These are phyloP conservation scores for Alexandromys fortis DNA, from an alignment of 2,113 vertebrate genomes.

Conservation along the genomic window DNA sequence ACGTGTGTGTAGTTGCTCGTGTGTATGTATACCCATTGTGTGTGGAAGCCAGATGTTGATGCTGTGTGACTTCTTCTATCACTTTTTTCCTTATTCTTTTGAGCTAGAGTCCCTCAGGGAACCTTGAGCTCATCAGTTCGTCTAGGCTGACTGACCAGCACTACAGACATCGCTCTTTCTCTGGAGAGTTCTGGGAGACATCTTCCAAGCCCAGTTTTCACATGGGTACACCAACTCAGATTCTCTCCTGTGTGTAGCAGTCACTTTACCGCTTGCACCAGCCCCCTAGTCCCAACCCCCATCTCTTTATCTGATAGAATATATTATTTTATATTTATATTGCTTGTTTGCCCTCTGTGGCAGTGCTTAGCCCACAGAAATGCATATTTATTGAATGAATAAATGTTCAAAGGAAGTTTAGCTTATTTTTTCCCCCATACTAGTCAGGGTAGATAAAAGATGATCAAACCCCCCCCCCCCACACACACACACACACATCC, in stretches of 20 bases:
- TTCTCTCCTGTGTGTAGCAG: neutral
- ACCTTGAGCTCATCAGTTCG: neutral
- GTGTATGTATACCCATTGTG: neutral
- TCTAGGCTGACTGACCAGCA: neutral
- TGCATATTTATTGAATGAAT: constrained; percentile 50
- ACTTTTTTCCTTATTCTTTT: neutral
- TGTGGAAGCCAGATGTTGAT: neutral
- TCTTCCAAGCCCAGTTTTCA: neutral
- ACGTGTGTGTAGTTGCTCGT: neutral
- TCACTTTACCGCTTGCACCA: too few species aligned
- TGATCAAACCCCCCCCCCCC: neutral
- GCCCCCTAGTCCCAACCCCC: neutral
- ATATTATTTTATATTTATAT: neutral
- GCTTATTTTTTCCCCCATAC: neutral
- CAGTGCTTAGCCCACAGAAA: constrained; percentile 28
- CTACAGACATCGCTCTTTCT: neutral
- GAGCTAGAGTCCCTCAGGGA: neutral
- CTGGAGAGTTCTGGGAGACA: too few species aligned
- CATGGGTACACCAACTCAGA: neutral
- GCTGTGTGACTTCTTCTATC: neutral
- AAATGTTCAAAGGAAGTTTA: neutral
- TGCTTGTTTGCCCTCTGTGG: constrained; percentile 51
- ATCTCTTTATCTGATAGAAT: constrained; percentile 6
- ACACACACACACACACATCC: neutral
- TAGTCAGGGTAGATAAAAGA: constrained; percentile 13